phyloP scores from a whole-genome alignment of 2,888 invertebrate genomes.

The Cybosia mesomella region DNA sequence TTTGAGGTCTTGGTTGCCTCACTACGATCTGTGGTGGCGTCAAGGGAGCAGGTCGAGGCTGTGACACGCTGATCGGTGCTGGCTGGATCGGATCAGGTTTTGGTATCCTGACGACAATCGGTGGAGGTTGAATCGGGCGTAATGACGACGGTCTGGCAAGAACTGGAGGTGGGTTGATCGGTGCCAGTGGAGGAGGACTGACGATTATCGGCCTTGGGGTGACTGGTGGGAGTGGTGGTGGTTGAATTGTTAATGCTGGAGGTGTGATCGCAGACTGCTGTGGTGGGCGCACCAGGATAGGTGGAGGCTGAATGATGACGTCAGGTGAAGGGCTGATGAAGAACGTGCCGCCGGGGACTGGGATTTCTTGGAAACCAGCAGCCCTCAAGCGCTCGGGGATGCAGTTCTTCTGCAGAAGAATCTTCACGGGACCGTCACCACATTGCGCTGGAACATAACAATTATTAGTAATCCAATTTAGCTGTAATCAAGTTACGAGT shows the following conservation, averaged over 20 bases:
- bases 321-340: constrained; percentile 67
- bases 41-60: constrained; percentile 59
- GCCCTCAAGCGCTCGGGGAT: constrained; percentile 55
- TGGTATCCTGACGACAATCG: constrained; percentile 62
- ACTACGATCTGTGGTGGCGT: constrained; percentile 64
- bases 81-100: constrained; percentile 61
- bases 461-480: not conserved
- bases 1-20: constrained; percentile 56
- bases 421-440: constrained; percentile 65
- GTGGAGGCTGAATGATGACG: constrained; percentile 72
- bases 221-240: constrained; percentile 56
- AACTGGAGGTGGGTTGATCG: constrained; percentile 67
- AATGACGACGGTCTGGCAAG: constrained; percentile 61
- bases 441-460: constrained; percentile 60
- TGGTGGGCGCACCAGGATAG: constrained; percentile 68
- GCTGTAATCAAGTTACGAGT: too few species aligned
- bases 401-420: constrained; percentile 50
- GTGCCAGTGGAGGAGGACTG: constrained; percentile 52
- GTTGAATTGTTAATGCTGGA: constrained; percentile 60
- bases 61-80: constrained; percentile 61
- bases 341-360: constrained; percentile 72
- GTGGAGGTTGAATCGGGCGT: constrained; percentile 62
- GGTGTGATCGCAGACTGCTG: constrained; percentile 61
- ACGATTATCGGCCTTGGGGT: constrained; percentile 63
- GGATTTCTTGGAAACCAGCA: constrained; percentile 65